Evolutionary conservation across 2,888 invertebrate species (phyloP), one percentile per base, ranked within the genome.

Genomic region (Hybos culiciformis): DNA sequence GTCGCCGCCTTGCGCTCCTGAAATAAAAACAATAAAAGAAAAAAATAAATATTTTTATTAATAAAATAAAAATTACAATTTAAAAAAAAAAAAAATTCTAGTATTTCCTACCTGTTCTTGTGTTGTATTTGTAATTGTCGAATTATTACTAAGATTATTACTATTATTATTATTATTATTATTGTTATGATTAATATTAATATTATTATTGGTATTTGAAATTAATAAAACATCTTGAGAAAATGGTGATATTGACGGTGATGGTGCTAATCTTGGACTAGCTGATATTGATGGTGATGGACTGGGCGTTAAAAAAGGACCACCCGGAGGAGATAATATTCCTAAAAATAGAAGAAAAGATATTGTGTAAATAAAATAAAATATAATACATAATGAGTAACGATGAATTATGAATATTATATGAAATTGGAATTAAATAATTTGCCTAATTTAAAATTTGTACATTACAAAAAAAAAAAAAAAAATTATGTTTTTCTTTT

Each of bases 241-340:
- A 59, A 66, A 67, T 53, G 67, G 67, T 49, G 67, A 67, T 48
- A 63, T 55, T 46, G 67, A 67, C 49, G 67, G 67, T 52, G 67
- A 67, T 53, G 67, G 66, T 54, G 66, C 67, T 52, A 67, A 56
- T 51, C 67, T 61, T 51, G 67, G 67, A 58, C 67, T 67, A 57
- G 66, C 67, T 37, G 67, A 64, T 55, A 67, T 65, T 55, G 66
- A 67, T 58, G 66, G 65, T 55, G 66, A 67, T 57, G 67, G 67
- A 58, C 67, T 67, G 58, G 67, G 67, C 58, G 67, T 67, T 57
- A 67, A 61, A 65, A 67, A 67, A 57, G 67, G 63, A 62, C 67
- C 67, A n/a, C 48, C 51, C 63, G 63, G 67, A 65, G 66, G 67
- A 66, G 62, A 67, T 57, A 65, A 64, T 66, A 66, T 66, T 67